Evolutionary conservation across 2,797 vertebrate genomes (phyloP), one percentile per base, ranked within the genome.

Genomic region (Lutra lutra): DNA sequence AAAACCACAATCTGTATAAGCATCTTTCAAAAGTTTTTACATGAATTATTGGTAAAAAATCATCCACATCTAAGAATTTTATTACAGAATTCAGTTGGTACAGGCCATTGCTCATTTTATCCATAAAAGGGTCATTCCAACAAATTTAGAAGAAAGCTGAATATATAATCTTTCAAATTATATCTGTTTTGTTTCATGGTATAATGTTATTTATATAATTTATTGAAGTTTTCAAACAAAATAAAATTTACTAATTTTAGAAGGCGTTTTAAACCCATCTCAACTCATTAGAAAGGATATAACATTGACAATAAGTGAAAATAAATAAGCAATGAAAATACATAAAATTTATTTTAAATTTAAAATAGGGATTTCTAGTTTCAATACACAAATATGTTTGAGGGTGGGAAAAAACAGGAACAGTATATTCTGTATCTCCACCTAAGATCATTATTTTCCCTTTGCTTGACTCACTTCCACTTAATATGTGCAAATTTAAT

Each of bases 131-230:
- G 60, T 96, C 48, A 87, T 89, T 79, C 56, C 84, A 93, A 91
- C 15, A 95, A 89, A 86, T 91, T 94, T 91, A 92, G 62, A 95
- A 94, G n/a, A 88, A 94, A 83, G 86, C 5, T 95, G 40, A 85
- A 87, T 46, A 95, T 8, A 48, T 32, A 95, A 35, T 78, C 7
- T 82, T 92, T 82, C 48, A 70, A 77, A 17, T 58, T 78, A 73
- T 12, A 79, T 54, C 43, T 97, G 29, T 83, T 94, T 68, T 86
- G 4, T 46, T 79, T 95, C 68, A 84, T 18, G 10, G 9, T 40
- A 77, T 7, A 95, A 89, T 43, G 54, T n/a, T 68, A 80, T 87
- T 77, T 66, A 78, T 56, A 66, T 48, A 96, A 93, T 78, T 94
- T 68, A 82, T 2, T 89, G 7, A 93, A 94, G 51, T 86, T 95